Base-by-base conservation (phyloP, 2,888 invertebrate genomes). In the Peribatodes rhomboidaria region DNA sequence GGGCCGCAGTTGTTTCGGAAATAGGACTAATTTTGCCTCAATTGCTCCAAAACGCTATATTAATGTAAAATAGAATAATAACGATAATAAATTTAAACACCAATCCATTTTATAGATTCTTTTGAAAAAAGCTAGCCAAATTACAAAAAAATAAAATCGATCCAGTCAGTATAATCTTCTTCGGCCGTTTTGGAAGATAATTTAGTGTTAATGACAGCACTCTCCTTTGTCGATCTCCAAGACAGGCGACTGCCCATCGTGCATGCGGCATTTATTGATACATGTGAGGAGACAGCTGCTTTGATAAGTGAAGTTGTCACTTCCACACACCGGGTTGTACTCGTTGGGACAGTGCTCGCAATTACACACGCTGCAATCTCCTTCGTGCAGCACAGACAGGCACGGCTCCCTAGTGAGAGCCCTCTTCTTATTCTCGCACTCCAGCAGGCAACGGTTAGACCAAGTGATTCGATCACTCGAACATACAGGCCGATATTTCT, bases 321-420 rank as follows among this genome's bases (percentile, higher is more conserved):
- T 74, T 4, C 80, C 84, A 46, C 84, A 84, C 9, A 79, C 72
- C 0, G 83, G 81, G 0, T 61, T 35, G 58, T 74, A 77, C 2
- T 41, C 20, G 0, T 18, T n/a, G 0, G 71, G 49, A 56, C 82
- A 83, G 39, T 65, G 41, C 3, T 7, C 4, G 44, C 72, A 72
- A 46, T 54, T 7, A 35, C 68, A 71, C 0, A 0, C 0, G 11
- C 62, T 64, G 18, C 64, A 70, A 1, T 64, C 62, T 0, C 59
- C 62, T 1, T 62, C 7, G 13, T 22, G 7, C n/a, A 33, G n/a
- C 2, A 63, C 20, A 0, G 6, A 14, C 14, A 76, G 62, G 4
- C 13, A 27, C 0, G 50, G 16, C 10, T 59, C 13, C 7, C 67
- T 63, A 13, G 68, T 52, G 10, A 60, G 50, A 7, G 0, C 0